Evolutionary conservation across 2,113 vertebrate genomes (phyloP).

Genomic region (Thymallus thymallus): DNA sequence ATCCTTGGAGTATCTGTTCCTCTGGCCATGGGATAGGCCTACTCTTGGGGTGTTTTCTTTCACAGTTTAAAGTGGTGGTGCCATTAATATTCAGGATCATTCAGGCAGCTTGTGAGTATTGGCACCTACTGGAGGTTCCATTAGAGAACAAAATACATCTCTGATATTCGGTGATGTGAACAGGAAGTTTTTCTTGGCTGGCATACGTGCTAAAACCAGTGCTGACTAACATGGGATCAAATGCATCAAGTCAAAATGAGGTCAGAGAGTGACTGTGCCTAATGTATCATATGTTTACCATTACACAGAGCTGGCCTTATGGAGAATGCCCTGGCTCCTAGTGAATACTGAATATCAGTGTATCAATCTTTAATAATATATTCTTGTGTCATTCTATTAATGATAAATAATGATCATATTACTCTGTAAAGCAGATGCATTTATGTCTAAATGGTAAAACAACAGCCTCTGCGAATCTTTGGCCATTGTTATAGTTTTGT

Average conservation of each 20-base stretch:
- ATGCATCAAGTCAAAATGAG: neutral
- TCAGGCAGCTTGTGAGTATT: constrained; percentile 39
- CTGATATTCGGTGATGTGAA: neutral
- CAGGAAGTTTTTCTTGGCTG: constrained; percentile 21
- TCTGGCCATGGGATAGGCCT: constrained; percentile 26
- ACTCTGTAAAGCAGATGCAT: too few species aligned
- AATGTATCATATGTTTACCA: neutral
- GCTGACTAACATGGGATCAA: constrained; percentile 4
- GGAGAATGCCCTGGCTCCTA: too few species aligned
- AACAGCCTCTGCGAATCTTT: constrained; percentile 3
- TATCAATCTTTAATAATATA: too few species aligned
- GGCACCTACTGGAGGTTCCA: constrained; percentile 30
- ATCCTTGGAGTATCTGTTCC: constrained; percentile 35
- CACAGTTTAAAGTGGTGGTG: constrained; percentile 28
- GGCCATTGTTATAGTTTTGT: constrained; percentile 21
- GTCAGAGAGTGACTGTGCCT: neutral
- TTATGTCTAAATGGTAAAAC: too few species aligned
- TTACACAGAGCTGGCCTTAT: neutral
- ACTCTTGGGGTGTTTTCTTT: constrained; percentile 44
- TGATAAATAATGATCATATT: too few species aligned
- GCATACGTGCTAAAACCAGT: neutral
- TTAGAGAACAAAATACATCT: constrained; percentile 20
- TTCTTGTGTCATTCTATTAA: too few species aligned
- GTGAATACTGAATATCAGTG: too few species aligned
- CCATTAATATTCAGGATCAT: constrained; percentile 32